A percentile compares a stretch with the other conserved stretches of the same genome.
phyloP scores from a whole-genome alignment of 2,888 invertebrate species.

The Cataglyphis altisquamis region DNA sequence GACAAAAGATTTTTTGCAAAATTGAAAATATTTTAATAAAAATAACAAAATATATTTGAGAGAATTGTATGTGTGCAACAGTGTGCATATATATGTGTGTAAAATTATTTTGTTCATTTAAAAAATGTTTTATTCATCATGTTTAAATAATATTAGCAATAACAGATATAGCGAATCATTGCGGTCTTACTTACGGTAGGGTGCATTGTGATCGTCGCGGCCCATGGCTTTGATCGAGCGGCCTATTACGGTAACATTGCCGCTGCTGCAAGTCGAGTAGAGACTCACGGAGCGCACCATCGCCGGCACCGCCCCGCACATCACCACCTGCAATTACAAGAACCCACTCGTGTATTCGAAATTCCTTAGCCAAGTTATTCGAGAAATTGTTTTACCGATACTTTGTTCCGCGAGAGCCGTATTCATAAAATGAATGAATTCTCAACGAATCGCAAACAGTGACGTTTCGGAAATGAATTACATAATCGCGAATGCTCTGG shows the following conservation, averaged over 20 bases:
- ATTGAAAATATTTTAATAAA: background rate
- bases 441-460: background rate
- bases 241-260: constrained; percentile 89
- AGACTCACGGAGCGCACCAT: constrained; percentile 91
- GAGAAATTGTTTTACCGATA: background rate
- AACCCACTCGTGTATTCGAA: constrained; percentile 19
- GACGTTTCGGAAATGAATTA: background rate
- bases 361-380: background rate
- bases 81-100: background rate
- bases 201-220: constrained; percentile 87
- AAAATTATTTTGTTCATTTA: background rate
- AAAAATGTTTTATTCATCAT: constrained; percentile 3
- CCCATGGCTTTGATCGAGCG: constrained; percentile 90
- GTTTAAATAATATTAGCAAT: background rate
- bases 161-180: background rate
- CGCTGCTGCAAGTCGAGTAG: constrained; percentile 90
- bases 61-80: background rate
- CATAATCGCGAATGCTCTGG: background rate
- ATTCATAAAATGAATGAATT: background rate
- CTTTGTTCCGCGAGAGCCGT: background rate
- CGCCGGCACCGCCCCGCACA: constrained; percentile 91
- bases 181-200: constrained; percentile 88
- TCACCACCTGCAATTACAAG: constrained; percentile 88
- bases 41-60: background rate
- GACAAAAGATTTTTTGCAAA: background rate